Evolutionary conservation across 1,140 invertebrate species (phyloP), one percentile per base, ranked within the genome.

Genomic region (Melipona quadrifasciata): DNA sequence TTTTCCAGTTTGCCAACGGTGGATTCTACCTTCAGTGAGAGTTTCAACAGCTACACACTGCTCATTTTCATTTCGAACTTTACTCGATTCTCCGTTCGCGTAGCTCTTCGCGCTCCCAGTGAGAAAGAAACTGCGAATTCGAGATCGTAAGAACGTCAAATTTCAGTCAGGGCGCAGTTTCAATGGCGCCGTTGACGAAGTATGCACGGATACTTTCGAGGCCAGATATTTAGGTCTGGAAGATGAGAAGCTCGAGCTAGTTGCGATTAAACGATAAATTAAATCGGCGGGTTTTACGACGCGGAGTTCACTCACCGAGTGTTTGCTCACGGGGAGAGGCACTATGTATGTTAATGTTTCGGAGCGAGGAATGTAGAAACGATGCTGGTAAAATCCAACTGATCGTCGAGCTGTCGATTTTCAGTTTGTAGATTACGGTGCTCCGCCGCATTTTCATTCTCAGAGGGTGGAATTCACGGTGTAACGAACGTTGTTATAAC

Each of bases 1-100:
- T 80, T 84, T 19, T 47, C 76, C 17, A 12, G 64, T 72, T 80
- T 65, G 58, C 34, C 57, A 27, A 24, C 55, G 24, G 21, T 27
- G 24, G 57, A 64, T 84, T 78, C 57, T 21, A 27, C n/a, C 14
- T 16, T 8, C 47, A 31, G 21, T 39, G 51, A 82, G n/a, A 19
- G 27, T 47, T 24, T 61, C 11, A 57, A 39, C 34, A 71, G 24
- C 39, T 71, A 5, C 17, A 17, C 8, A 65, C 8, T 16, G 6
- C 61, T 65, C n/a, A 27, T 16, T 6, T 17, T 65, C 61, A 6
- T 0, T 65, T 8, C 11, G 24, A 61, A 61, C n/a, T 61, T 61
- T 61, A n/a, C n/a, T n/a, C n/a, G 1, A 61, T 61, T n/a, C 14
- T 14, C 4, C 64, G 14, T 65, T 61, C 12, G 24, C 24, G n/a